Conservation (phyloP, 2,888 invertebrate genomes). For the Vannuccia rotundouncinata region DNA sequence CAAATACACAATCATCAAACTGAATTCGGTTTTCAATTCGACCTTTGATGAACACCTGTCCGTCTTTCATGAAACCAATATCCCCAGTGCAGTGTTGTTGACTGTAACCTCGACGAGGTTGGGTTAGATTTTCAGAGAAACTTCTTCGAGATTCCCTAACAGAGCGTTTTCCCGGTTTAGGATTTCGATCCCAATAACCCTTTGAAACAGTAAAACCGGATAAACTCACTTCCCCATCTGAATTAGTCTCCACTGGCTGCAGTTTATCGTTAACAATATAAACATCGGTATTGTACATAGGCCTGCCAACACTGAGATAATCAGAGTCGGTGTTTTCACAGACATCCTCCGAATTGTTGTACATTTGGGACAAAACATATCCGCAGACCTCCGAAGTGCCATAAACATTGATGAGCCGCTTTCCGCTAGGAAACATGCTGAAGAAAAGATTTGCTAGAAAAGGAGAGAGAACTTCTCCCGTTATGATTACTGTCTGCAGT, state of each 20-base stretch:
- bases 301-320: slow-evolving; percentile 32
- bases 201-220: background rate
- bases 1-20: background rate
- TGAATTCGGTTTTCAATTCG: slow-evolving; percentile 12
- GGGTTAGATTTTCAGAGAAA: background rate
- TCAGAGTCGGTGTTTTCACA: slow-evolving; percentile 28
- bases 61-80: slow-evolving; percentile 30
- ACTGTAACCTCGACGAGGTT: slow-evolving; percentile 6
- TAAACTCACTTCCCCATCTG: slow-evolving; percentile 6
- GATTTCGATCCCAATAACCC: slow-evolving; percentile 8
- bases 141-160: background rate
- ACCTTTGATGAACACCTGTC: slow-evolving; percentile 21
- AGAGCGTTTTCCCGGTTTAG: background rate
- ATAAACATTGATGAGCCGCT: slow-evolving; percentile 70
- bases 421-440: slow-evolving; percentile 55
- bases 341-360: slow-evolving; percentile 59
- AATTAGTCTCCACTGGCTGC: background rate
- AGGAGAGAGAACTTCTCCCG: slow-evolving; percentile 72
- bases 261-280: background rate
- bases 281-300: slow-evolving; percentile 29
- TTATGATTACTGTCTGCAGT: slow-evolving; percentile 61
- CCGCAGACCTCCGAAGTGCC: slow-evolving; percentile 87
- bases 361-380: slow-evolving; percentile 71
- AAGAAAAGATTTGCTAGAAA: slow-evolving; percentile 71
- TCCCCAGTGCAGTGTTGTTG: slow-evolving; percentile 13